A percentile compares a stretch with the other conserved stretches of the same genome.
phyloP scores from a whole-genome alignment of 2,888 invertebrate genomes.

The Melanostoma scalare region DNA sequence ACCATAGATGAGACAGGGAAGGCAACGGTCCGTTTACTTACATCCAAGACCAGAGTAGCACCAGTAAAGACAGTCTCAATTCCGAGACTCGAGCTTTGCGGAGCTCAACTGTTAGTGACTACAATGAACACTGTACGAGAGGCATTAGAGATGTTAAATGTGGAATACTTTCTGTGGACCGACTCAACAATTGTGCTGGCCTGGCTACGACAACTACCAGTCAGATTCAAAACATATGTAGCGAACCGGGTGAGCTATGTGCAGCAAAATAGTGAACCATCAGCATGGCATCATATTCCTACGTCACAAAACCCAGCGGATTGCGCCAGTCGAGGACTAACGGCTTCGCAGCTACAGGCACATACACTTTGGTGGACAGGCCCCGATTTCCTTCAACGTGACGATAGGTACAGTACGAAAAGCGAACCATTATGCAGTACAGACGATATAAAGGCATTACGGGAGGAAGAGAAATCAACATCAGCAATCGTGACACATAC shows the following conservation, averaged over 20 bases:
- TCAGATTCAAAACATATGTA: conserved; percentile 30
- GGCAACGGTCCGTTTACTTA: conserved; percentile 13
- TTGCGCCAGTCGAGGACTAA: conserved; percentile 41
- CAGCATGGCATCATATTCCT: conserved; percentile 31
- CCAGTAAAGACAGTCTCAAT: conserved; percentile 7
- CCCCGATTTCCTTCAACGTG: conserved; percentile 20
- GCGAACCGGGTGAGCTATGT: conserved; percentile 33
- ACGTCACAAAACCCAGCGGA: conserved; percentile 30
- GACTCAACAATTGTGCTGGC: conserved; percentile 31
- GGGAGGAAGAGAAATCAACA: conserved; percentile 18
- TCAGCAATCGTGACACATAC: conserved; percentile 26
- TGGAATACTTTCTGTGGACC: conserved; percentile 30
- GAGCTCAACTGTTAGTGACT: conserved; percentile 27
- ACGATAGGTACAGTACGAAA: not conserved
- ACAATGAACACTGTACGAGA: conserved; percentile 37
- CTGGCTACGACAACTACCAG: conserved; percentile 21
- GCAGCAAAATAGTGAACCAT: conserved; percentile 16
- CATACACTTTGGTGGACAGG: conserved; percentile 40
- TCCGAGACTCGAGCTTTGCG: conserved; percentile 33
- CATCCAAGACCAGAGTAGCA: conserved; percentile 25
- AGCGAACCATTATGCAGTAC: conserved; percentile 15
- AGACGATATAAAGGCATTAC: conserved; percentile 13
- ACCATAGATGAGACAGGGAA: conserved; percentile 10
- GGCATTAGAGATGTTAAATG: conserved; percentile 8
- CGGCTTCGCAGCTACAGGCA: conserved; percentile 26